These are phyloP conservation scores for Ormyrus nitidulus DNA, from an alignment of 2,888 invertebrate species.

Conservation along the genomic window DNA sequence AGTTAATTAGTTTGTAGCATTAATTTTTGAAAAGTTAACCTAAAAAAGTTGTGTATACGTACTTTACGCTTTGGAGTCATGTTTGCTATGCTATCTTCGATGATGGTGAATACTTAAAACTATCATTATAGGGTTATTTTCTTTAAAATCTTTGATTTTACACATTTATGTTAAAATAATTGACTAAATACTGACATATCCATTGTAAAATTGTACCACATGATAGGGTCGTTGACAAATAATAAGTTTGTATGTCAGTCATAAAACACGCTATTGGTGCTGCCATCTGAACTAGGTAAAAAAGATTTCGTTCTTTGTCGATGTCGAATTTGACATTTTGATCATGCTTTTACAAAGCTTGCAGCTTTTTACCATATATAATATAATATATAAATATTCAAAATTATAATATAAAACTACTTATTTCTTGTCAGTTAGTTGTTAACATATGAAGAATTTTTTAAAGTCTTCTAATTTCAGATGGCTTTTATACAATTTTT, in stretches of 20 bases:
- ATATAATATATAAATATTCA: too few relatives aligned
- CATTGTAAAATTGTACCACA: slow-evolving; percentile 50
- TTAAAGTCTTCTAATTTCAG: not conserved
- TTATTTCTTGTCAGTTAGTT: too few relatives aligned
- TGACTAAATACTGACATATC: slow-evolving; percentile 52
- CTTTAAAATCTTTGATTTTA: slow-evolving; percentile 45
- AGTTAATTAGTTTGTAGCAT: slow-evolving; percentile 24
- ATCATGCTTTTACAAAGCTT: too few relatives aligned
- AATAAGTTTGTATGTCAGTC: slow-evolving; percentile 50
- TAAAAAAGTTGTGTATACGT: slow-evolving; percentile 54
- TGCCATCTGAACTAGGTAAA: slow-evolving; percentile 21
- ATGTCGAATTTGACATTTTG: too few relatives aligned
- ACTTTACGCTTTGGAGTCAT: slow-evolving; percentile 74
- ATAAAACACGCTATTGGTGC: slow-evolving; percentile 3
- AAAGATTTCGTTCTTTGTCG: not conserved
- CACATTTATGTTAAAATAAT: slow-evolving; percentile 57
- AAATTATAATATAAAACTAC: too few relatives aligned
- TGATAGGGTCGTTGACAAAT: slow-evolving; percentile 56
- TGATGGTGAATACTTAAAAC: slow-evolving; percentile 44
- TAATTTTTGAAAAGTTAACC: slow-evolving; percentile 54
- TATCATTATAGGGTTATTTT: slow-evolving; percentile 51
- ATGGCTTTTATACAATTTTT: not conserved
- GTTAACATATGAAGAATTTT: too few relatives aligned
- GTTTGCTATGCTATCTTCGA: slow-evolving; percentile 58
- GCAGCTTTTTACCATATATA: too few relatives aligned